Evolutionary conservation across 2,113 vertebrate species (phyloP), one percentile per base, ranked within the genome.

Genomic region (Bubalus kerabau): DNA sequence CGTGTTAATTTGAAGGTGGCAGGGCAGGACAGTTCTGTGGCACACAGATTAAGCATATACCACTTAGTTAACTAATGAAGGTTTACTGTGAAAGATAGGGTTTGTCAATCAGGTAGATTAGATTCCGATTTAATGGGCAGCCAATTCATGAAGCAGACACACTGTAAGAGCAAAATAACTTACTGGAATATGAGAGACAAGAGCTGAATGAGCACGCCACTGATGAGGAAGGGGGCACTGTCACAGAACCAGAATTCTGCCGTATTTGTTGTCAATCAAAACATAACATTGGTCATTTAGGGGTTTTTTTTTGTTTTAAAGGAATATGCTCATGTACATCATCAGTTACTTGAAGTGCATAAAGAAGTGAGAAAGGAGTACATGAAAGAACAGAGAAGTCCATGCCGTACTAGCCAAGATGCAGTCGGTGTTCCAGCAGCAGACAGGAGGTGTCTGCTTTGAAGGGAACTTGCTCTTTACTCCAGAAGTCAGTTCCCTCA

Each of bases 361-460:
- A 97, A 94, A 98, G 98, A 95, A 98, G 98, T 94, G 78, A n/a
- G 48, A 50, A 32, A 81, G 5, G 5, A 32, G 17, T 32, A 12
- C 78, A 52, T 0, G 17, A 50, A 52, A 52, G 78, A 81, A 81
- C 10, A 32, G 76, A 50, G 46, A 50, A 80, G 21, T 21, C 48
- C 21, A 2, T 81, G 6, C 48, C 2, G 5, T 12, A 52, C 28
- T 52, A 81, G 48, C 30, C 78, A 99, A 99, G 99, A 99, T 98
- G 99, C 98, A 87, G 99, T 99, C 98, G 98, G 99, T 90, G 98
- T 99, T 99, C 99, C 99, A 99, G 98, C 99, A 99, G 98, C 99
- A 99, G 98, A 99, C 99, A 90, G 99, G 99, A 98, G 99, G 99
- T 97, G 93, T 98, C 98, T 99, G 99, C 98, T 99, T 98, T 99